Percentiles rank a stretch among this genome's conserved stretches.
Conservation (phyloP, 2,797 vertebrate genomes). For the Semotilus atromaculatus region DNA sequence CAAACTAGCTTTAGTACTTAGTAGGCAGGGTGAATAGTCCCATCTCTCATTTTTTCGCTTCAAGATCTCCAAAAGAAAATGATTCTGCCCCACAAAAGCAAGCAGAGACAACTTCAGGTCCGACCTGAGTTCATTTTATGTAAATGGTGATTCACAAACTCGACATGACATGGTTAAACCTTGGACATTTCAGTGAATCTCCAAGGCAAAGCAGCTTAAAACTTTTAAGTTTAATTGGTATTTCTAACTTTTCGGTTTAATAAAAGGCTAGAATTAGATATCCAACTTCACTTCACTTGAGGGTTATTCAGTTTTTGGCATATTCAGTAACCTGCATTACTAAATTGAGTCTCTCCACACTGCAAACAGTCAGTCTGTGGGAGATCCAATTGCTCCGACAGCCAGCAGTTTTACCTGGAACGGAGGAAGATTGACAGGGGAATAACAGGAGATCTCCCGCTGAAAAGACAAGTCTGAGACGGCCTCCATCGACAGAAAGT, state of each 20-base stretch:
- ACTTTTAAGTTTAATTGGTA: not conserved
- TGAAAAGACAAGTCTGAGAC: constrained; percentile 27
- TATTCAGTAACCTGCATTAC: not conserved
- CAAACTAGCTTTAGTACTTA: constrained; percentile 29
- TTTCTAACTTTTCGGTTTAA: not conserved
- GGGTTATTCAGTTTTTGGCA: constrained; percentile 65
- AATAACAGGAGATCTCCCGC: constrained; percentile 23
- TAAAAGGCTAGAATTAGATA: not conserved
- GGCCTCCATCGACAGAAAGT: constrained; percentile 22
- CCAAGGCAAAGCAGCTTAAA: not conserved
- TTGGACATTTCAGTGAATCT: not conserved
- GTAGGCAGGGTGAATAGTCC: constrained; percentile 4
- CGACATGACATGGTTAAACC: not conserved
- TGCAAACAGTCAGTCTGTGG: constrained; percentile 18
- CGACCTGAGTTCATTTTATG: not conserved
- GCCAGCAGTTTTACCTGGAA: constrained; percentile 9
- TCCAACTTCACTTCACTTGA: constrained; percentile 45
- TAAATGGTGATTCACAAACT: not conserved
- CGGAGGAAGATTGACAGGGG: constrained; percentile 1
- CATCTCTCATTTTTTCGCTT: not conserved
- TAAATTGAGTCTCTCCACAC: constrained; percentile 16
- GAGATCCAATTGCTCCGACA: constrained; percentile 44
- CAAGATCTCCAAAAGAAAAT: constrained; percentile 14
- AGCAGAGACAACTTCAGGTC: not conserved
- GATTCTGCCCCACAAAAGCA: not conserved